Evolutionary conservation across 1,140 invertebrate genomes (phyloP).

Genomic region (Cardiocondyla obscurior): DNA sequence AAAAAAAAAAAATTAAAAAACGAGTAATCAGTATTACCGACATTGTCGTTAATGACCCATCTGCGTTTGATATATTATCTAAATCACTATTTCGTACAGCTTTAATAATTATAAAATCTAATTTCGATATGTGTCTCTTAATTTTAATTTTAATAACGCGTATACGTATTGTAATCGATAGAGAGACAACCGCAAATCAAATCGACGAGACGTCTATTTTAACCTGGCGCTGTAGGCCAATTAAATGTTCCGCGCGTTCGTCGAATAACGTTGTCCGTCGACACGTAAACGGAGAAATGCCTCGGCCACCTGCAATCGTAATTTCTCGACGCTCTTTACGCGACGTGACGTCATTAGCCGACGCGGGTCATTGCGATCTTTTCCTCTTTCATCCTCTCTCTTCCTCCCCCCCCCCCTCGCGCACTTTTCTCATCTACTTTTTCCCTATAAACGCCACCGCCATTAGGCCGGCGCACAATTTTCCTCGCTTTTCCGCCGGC

Average conservation of each 20-base stretch:
- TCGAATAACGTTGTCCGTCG: neutral
- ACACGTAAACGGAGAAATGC: slow-evolving; percentile 39
- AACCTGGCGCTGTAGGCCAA: slow-evolving; percentile 6
- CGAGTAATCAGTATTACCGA: neutral
- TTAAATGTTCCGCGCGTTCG: slow-evolving; percentile 18
- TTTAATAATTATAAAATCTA: no score
- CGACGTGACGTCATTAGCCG: slow-evolving; percentile 55
- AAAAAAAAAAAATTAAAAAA: no score
- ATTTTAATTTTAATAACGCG: neutral
- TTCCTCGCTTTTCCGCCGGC: slow-evolving; percentile 50
- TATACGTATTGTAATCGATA: neutral
- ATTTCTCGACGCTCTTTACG: slow-evolving; percentile 53
- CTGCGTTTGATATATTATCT: neutral
- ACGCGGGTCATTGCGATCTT: slow-evolving; percentile 18
- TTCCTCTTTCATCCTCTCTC: neutral
- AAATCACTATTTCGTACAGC: neutral
- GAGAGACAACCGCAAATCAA: slow-evolving; percentile 7
- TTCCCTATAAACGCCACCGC: slow-evolving; percentile 4
- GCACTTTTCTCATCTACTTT: neutral
- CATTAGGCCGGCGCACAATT: slow-evolving; percentile 15
- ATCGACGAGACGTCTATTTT: slow-evolving; percentile 19
- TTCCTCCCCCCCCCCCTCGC: neutral
- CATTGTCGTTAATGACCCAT: neutral
- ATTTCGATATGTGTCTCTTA: neutral
- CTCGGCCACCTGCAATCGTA: slow-evolving; percentile 38